A percentile compares a stretch with the other conserved stretches of the same genome.
phyloP scores from a whole-genome alignment of 2,888 invertebrate genomes.

The Sthenelais limicola region DNA sequence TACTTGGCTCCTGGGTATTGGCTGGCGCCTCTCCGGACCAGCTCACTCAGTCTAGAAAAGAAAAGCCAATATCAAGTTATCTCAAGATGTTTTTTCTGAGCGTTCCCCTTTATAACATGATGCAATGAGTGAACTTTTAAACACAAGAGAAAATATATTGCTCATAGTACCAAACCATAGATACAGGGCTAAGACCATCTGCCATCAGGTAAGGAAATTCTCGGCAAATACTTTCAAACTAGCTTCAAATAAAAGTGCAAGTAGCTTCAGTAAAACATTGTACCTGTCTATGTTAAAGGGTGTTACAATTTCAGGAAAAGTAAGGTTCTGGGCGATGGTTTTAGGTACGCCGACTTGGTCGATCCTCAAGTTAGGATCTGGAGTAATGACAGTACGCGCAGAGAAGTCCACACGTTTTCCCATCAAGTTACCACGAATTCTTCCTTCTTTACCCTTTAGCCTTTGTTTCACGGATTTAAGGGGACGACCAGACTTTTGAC shows the following conservation, averaged over 20 bases:
- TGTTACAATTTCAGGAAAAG: conserved; percentile 99
- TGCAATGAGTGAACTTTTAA: too few species aligned
- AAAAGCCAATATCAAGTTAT: neutral
- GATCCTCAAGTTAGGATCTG: conserved; percentile 81
- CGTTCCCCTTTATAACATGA: too few species aligned
- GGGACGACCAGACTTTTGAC: conserved; percentile 99
- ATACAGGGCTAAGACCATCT: too few species aligned
- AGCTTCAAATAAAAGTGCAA: too few species aligned
- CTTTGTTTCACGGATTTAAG: conserved; percentile 97
- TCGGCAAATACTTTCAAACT: too few species aligned
- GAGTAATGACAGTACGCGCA: conserved; percentile 90
- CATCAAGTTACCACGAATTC: conserved; percentile 99
- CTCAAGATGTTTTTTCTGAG: neutral
- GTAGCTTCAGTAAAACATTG: too few species aligned
- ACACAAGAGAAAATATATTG: too few species aligned
- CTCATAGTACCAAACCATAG: too few species aligned
- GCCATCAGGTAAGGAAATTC: too few species aligned
- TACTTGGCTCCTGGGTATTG: conserved; percentile 99
- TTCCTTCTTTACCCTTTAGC: conserved; percentile 96
- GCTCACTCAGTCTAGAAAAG: conserved; percentile 82
- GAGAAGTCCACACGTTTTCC: conserved; percentile 99
- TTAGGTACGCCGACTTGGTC: conserved; percentile 98
- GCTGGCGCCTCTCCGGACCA: conserved; percentile 96
- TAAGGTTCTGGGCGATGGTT: conserved; percentile 98
- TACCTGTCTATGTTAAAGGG: conserved; percentile 98